phyloP scores from a whole-genome alignment of 2,888 invertebrate genomes.

The Drosophila paramelanica region DNA sequence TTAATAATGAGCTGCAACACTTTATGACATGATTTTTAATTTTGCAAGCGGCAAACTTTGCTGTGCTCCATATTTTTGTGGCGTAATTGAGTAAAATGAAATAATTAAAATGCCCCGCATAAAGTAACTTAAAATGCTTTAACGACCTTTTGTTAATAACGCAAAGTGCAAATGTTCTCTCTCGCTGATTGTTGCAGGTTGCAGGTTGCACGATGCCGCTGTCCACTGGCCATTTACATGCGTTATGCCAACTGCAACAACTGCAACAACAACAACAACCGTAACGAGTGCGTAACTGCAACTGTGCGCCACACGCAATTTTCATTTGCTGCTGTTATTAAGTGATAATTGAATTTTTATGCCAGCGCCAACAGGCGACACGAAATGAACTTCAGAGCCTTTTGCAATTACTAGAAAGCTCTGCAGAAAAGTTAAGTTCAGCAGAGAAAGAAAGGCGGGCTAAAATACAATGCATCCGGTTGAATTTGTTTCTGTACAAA shows the following conservation, averaged over 20 bases:
- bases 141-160: constrained; percentile 78
- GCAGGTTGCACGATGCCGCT: constrained; percentile 17
- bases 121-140: constrained; percentile 75
- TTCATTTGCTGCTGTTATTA: constrained; percentile 72
- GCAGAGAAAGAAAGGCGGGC: background rate
- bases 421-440: constrained; percentile 22
- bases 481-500: background rate
- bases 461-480: background rate
- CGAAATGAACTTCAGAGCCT: constrained; percentile 47
- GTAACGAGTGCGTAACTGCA: constrained; percentile 23
- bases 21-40: constrained; percentile 32
- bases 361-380: constrained; percentile 53
- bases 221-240: constrained; percentile 39
- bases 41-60: constrained; percentile 16
- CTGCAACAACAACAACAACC: constrained; percentile 31
- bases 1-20: constrained; percentile 10
- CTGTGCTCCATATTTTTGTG: constrained; percentile 43
- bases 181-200: constrained; percentile 37
- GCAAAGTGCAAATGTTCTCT: constrained; percentile 70
- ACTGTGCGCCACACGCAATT: constrained; percentile 58
- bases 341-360: constrained; percentile 81
- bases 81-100: constrained; percentile 72
- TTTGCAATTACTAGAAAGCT: constrained; percentile 36
- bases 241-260: constrained; percentile 33
- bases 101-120: constrained; percentile 70